Evolutionary conservation across 2,888 invertebrate species (phyloP).

Genomic region (Belgica antarctica): DNA sequence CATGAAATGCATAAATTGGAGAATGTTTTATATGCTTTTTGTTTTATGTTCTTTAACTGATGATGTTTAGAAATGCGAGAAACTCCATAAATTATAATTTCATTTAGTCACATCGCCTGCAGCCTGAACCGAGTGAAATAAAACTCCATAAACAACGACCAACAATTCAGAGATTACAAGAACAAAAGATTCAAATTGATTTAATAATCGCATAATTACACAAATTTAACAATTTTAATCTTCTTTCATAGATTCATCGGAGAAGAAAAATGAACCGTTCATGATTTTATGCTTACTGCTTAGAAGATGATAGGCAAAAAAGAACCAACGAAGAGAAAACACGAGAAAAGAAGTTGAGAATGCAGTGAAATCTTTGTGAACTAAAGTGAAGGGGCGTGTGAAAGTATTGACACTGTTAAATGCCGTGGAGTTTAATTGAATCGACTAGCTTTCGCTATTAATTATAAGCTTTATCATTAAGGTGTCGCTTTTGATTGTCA

Average conservation of each 20-base stretch:
- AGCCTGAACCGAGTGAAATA: neutral
- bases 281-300: neutral
- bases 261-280: neutral
- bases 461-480: too few relatives aligned
- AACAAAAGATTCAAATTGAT: neutral
- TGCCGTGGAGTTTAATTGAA: too few relatives aligned
- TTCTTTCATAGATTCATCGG: neutral
- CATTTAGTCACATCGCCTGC: neutral
- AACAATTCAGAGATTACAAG: neutral
- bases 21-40: neutral
- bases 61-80: neutral
- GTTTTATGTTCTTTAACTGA: neutral
- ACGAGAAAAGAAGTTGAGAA: neutral
- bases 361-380: neutral
- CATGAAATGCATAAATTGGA: neutral
- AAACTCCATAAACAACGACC: neutral
- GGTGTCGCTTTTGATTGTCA: too few relatives aligned
- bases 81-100: neutral
- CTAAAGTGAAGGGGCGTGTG: too few relatives aligned
- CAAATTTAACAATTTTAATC: constrained; percentile 16
- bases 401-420: too few relatives aligned
- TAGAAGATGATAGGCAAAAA: neutral
- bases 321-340: neutral
- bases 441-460: too few relatives aligned
- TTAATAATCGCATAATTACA: constrained; percentile 11